Base-by-base conservation (phyloP, 2,888 invertebrate species). In the Drosophila eohydei region DNA sequence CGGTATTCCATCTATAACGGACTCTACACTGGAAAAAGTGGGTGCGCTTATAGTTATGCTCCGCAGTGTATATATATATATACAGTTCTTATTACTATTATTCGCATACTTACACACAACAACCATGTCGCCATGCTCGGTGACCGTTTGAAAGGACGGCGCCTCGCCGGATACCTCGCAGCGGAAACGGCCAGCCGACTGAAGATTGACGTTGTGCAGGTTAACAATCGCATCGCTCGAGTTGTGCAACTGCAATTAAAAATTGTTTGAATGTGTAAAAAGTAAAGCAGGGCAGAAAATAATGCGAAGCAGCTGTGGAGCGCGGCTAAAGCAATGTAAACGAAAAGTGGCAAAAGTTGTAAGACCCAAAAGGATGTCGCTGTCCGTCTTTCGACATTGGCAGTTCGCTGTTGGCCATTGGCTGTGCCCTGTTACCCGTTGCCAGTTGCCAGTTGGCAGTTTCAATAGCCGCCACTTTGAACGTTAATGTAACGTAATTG, bases 121-220 rank as follows among this genome's bases (percentile, higher is more conserved):
- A 83, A 93, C 93, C 95, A 95, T 95, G 87, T 95, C 94, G 78
- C 94, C 94, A 87, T 94, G 94, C 88, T 95, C 95, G 51, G 94
- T 94, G 80, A 95, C 95, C 61, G 95, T 95, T 91, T 95, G 94
- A 91, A 96, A 96, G 74, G 94, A 94, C 52, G 96, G 95, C 52
- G 95, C 95, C 91, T 96, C 95, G 44, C 95, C 95, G 63, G 95
- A 95, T 78, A 95, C 95, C 91, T 95, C 95, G 91, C 95, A 95
- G 74, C 95, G 94, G 92, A 95, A 95, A 70, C 94, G 92, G 57
- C 96, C 96, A 50, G 95, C 94, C 74, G 95, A 94, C 79, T 94
- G 93, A 67, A 95, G 93, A 90, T 95, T 95, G 84, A 96, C 95
- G 77, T 94, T 94, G 85, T 94, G 94, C 82, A 96, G 92, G 77